Base-by-base conservation (phyloP, 2,888 invertebrate species). In the Carabus problematicus region DNA sequence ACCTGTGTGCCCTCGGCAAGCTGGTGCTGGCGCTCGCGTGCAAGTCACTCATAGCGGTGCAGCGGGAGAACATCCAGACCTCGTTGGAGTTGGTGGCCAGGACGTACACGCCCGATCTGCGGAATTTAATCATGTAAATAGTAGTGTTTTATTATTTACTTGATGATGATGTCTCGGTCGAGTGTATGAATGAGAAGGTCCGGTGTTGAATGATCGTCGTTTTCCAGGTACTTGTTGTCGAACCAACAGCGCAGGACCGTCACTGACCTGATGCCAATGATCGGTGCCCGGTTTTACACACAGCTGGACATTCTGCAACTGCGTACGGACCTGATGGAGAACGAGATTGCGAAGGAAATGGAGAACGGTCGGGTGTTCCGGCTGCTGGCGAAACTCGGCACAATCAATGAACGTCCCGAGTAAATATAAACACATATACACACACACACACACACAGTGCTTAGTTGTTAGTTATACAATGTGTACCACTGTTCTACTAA, bases 181-280 rank as follows among this genome's bases (percentile, higher is more conserved):
- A n/a, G n/a, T n/a, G n/a, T n/a, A n/a, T n/a, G n/a, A n/a, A n/a
- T n/a, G n/a, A n/a, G n/a, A n/a, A n/a, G n/a, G n/a, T n/a, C n/a
- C n/a, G n/a, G n/a, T n/a, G n/a, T n/a, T n/a, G n/a, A n/a, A n/a
- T n/a, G n/a, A n/a, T n/a, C n/a, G n/a, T n/a, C n/a, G 3, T 54
- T 9, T 11, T 11, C 14, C 74, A 93, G 93, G 82, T 94, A 93
- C 82, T 84, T 95, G 79, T 85, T 94, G 77, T 85, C 90, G 55
- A 86, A 88, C 75, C 84, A 84, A 75, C 80, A 82, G 72, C 87
- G 91, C 75, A 90, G 93, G 77, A 92, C 91, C 76, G 93, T 98
- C 71, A 95, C 94, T 73, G 98, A 98, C 84, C 88, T 98, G 76
- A 98, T 98, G 98, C 98, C 98, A 39, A 97, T 98, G 97, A 98